Conservation (phyloP, 2,113 vertebrate genomes). For the Lepisosteus osseus region DNA sequence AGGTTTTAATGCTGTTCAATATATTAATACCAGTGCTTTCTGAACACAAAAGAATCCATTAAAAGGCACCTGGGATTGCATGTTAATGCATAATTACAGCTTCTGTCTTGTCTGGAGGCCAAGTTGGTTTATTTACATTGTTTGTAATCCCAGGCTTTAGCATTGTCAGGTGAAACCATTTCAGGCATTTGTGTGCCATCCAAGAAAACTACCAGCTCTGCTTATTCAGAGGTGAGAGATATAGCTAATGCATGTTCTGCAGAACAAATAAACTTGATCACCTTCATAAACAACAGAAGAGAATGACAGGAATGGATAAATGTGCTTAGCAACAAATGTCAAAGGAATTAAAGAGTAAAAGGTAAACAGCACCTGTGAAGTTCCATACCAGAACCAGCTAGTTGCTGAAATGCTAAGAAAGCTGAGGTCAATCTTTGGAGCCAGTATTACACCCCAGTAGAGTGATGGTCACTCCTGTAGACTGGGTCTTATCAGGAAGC, state of each 20-base stretch:
- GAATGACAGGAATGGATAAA: too few species aligned
- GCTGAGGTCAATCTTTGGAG: too few species aligned
- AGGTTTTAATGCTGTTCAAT: not conserved
- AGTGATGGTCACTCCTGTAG: too few species aligned
- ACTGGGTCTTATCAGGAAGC: too few species aligned
- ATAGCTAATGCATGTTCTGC: not conserved
- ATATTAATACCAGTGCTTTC: not conserved
- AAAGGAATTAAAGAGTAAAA: too few species aligned
- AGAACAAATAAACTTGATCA: too few species aligned
- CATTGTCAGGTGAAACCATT: not conserved
- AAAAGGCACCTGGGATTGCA: not conserved
- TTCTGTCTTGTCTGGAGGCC: not conserved
- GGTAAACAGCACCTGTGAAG: too few species aligned
- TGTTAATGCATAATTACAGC: not conserved
- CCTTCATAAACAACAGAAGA: too few species aligned
- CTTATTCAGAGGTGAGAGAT: not conserved
- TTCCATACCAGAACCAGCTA: too few species aligned
- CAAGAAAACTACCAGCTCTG: not conserved
- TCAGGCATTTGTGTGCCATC: not conserved
- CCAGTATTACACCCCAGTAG: too few species aligned
- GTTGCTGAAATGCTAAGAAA: too few species aligned
- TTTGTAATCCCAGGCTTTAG: constrained; percentile 1
- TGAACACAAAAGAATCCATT: not conserved
- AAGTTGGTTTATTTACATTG: not conserved
- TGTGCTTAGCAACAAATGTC: too few species aligned